Conservation (phyloP, 2,797 vertebrate genomes). For the Sorex maritimensis region DNA sequence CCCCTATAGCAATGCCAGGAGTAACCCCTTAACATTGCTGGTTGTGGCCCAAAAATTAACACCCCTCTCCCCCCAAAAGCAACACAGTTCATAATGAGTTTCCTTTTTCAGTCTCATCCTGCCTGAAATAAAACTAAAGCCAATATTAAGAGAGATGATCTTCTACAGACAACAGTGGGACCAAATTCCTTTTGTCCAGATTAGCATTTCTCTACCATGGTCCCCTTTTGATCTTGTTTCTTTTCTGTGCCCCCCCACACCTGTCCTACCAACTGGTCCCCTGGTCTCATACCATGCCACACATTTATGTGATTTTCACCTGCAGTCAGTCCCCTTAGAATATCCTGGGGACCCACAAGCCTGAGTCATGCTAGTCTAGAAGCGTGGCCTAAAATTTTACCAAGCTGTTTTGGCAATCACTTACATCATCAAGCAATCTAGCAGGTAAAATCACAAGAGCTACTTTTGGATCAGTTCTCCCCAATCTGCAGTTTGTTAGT, state of each 20-base stretch:
- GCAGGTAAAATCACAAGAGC: constrained; percentile 4
- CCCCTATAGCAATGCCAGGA: too few species aligned
- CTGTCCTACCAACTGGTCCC: too few species aligned
- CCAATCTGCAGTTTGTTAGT: constrained; percentile 7
- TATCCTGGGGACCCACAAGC: too few species aligned
- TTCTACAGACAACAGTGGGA: not conserved
- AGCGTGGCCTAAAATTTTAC: constrained; percentile 10
- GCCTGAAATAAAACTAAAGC: constrained; percentile 43
- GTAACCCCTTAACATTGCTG: too few species aligned
- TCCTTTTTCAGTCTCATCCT: constrained; percentile 18
- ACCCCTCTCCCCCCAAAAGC: too few species aligned
- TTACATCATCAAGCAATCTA: constrained; percentile 36
- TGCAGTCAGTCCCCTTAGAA: too few species aligned
- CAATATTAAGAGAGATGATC: constrained; percentile 3
- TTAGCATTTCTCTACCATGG: not conserved
- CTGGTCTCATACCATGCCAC: too few species aligned
- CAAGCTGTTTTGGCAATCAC: constrained; percentile 1
- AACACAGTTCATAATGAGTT: constrained; percentile 18
- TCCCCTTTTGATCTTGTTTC: too few species aligned
- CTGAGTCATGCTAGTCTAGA: too few species aligned
- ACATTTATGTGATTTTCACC: too few species aligned
- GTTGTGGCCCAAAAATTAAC: too few species aligned
- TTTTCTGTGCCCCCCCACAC: not conserved
- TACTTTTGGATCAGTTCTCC: constrained; percentile 25
- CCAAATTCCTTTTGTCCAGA: constrained; percentile 34